Base-by-base conservation (phyloP, 2,113 vertebrate species). In the Onychostruthus taczanowskii region DNA sequence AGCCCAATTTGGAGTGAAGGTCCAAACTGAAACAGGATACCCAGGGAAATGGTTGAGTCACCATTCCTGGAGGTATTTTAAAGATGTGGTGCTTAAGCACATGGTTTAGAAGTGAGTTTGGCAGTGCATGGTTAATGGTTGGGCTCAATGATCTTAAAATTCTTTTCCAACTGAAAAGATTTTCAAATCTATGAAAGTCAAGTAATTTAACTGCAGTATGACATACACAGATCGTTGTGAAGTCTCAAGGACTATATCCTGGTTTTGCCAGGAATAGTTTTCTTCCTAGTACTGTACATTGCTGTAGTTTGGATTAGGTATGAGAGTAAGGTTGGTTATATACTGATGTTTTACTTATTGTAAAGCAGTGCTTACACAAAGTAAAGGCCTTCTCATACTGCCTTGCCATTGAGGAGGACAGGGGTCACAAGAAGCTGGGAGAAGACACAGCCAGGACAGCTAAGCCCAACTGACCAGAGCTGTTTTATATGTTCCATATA, bases 81-180 rank as follows among this genome's bases (percentile, higher is more conserved):
- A 81, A 50, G 7, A 37, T 16, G 18, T n/a, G 33, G 37, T 52
- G 15, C 68, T 52, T 52, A 44, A 27, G 44, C 37, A 74, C 23
- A 33, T 18, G 49, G 33, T 58, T 44, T 28, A 73, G 15, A 18
- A 31, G 33, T 9, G 33, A n/a, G 33, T 19, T 70, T 58, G 50
- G 18, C 31, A 66, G 31, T 28, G 9, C 22, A 44, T 50, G 31
- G 7, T 28, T 44, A 37, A 44, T 0, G 0, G 18, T 37, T 74
- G 44, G 43, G 12, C 31, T n/a, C 18, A 44, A 37, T 33, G 68
- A 37, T 33, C 18, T 27, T 23, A 43, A 73, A 58, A 27, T 43
- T 56, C 9, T 49, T 49, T 58, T 58, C 43, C 50, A 50, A 4
- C 10, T 44, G 43, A 33, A 73, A 66, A 58, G 22, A 50, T 27